phyloP scores from a whole-genome alignment of 2,113 vertebrate species.

The Promerops cafer region DNA sequence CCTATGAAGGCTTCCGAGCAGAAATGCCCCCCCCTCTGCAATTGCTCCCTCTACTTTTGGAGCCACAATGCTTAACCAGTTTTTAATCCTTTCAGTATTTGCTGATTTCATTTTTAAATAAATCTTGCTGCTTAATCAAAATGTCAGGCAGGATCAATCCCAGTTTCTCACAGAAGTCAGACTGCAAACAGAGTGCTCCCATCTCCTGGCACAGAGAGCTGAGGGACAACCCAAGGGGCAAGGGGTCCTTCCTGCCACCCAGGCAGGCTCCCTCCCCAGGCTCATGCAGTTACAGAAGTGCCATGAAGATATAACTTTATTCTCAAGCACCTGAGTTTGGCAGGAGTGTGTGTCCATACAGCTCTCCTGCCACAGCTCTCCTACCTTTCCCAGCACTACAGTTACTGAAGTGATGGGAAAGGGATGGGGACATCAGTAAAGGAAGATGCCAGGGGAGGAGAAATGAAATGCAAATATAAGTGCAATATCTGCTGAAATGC shows the following conservation, averaged over 20 bases:
- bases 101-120: neutral
- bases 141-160: neutral
- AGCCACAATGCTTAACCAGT: neutral
- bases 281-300: accelerated
- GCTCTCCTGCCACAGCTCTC: neutral
- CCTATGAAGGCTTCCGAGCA: neutral
- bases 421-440: neutral
- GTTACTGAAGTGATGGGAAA: neutral
- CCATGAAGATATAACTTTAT: neutral
- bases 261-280: neutral
- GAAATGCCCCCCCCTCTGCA: neutral
- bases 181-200: neutral
- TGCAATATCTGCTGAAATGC: neutral
- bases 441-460: neutral
- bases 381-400: neutral
- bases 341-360: neutral
- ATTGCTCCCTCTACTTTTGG: neutral
- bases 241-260: neutral
- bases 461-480: neutral
- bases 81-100: neutral
- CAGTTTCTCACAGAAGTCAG: neutral
- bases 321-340: neutral
- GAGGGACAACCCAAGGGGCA: neutral
- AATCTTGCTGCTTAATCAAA: neutral
- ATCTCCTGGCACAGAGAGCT: neutral